Base-by-base conservation (phyloP, 2,113 vertebrate species). In the Grammomys surdaster region DNA sequence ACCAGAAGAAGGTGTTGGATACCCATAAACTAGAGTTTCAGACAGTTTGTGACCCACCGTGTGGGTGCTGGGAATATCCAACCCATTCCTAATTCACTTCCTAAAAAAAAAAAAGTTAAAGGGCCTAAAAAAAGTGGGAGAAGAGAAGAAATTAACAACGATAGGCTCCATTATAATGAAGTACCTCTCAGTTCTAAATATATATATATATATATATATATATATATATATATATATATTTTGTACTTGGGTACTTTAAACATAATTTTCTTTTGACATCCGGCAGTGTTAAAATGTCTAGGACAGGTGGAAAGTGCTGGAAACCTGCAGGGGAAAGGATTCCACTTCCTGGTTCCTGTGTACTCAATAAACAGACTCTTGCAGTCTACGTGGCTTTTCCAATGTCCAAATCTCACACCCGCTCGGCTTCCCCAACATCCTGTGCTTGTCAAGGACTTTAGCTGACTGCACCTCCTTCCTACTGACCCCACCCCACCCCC, bases 321-420 rank as follows among this genome's bases (percentile, higher is more conserved):
- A 72, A 24, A 90, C 43, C 16, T 78, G 28, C 22, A 80, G 28
- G 76, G 17, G 14, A 67, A 93, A 94, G 46, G 17, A 89, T 51
- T 90, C 63, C 77, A 14, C n/a, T 91, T 96, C 91, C 92, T 93
- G 28, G 16, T 77, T 94, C 22, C 90, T 33, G 2, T 40, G 17
- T 56, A 43, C 75, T 58, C 65, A 20, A 22, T 91, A 84, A 51
- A 43, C 51, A 69, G 54, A 58, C 65, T 65, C 36, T 58, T 70
- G 26, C 7, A 24, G 80, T 33, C 24, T 13, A 4, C 2, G 0
- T 73, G 43, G 76, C 48, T 86, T 95, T 26, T 85, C 46, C 28
- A 90, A 26, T 7, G 58, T 75, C 58, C 75, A 78, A 22, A n/a
- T 77, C 1, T 24, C 43, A 17, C 63, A 60, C 46, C 33, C 16